phyloP scores from a whole-genome alignment of 2,888 invertebrate genomes.

The Boloria selene region DNA sequence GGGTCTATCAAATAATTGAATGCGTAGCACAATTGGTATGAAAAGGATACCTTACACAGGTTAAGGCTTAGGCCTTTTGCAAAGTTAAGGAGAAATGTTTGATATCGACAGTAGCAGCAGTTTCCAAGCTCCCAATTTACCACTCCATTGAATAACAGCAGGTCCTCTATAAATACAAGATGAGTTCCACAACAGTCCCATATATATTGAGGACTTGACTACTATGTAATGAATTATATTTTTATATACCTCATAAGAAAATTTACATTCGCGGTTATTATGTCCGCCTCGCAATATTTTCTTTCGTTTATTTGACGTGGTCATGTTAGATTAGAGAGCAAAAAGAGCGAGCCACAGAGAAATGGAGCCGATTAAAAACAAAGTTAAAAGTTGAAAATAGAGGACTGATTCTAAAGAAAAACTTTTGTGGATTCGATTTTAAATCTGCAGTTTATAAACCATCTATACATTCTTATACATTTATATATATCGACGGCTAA shows the following conservation, averaged over 20 bases:
- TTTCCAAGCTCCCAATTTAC: constrained; percentile 45
- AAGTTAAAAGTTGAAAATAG: no score
- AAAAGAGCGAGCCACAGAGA: no score
- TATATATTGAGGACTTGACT: neutral
- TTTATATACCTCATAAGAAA: constrained; percentile 1
- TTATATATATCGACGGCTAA: no score
- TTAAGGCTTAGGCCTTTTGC: constrained; percentile 15
- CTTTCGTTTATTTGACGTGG: no score
- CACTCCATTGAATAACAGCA: constrained; percentile 41
- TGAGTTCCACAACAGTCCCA: constrained; percentile 1
- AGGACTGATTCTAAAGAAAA: no score
- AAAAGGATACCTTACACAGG: constrained; percentile 16
- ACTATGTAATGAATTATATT: constrained; percentile 14
- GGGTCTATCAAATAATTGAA: constrained; percentile 20
- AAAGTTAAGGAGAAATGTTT: constrained; percentile 15
- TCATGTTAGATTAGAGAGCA: no score
- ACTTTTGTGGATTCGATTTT: no score
- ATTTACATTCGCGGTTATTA: neutral
- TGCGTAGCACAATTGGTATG: constrained; percentile 12
- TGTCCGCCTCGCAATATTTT: no score
- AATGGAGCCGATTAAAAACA: no score
- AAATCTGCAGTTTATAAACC: no score
- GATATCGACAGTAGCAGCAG: constrained; percentile 23
- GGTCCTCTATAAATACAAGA: constrained; percentile 32
- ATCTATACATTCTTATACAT: no score